phyloP scores from a whole-genome alignment of 2,113 vertebrate genomes.

The Polypterus senegalus region DNA sequence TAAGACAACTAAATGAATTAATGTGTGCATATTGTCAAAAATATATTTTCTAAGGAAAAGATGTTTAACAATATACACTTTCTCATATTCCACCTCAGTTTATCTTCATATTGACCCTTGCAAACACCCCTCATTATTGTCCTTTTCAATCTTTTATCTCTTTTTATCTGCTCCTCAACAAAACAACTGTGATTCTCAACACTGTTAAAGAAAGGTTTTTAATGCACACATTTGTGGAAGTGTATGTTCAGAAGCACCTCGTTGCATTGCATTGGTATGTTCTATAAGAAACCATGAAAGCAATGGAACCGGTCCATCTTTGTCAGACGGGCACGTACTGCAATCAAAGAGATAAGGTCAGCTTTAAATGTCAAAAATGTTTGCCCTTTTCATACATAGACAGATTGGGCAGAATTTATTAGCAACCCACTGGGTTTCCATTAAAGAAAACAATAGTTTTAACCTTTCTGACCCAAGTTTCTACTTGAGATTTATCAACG shows the following conservation, averaged over 20 bases:
- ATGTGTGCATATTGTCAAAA: too few species aligned
- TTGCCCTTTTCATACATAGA: constrained; percentile 35
- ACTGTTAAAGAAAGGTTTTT: too few species aligned
- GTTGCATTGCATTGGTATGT: constrained; percentile 31
- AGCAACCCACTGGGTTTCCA: constrained; percentile 34
- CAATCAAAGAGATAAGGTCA: constrained; percentile 44
- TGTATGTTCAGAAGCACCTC: constrained; percentile 12
- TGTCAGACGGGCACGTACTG: constrained; percentile 33
- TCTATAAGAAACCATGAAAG: constrained; percentile 31
- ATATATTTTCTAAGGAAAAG: too few species aligned
- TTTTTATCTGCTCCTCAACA: too few species aligned
- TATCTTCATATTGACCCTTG: too few species aligned
- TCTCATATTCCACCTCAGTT: too few species aligned
- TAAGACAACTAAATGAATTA: too few species aligned
- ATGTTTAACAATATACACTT: too few species aligned
- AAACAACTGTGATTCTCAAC: too few species aligned
- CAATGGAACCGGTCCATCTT: constrained; percentile 31
- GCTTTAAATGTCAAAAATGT: constrained; percentile 40
- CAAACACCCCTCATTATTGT: too few species aligned
- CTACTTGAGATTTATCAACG: constrained; percentile 12
- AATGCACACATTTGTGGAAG: too few species aligned
- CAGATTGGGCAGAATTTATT: constrained; percentile 32
- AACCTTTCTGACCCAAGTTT: constrained; percentile 3
- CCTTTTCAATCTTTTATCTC: too few species aligned
- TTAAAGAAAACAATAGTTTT: constrained; percentile 22